Evolutionary conservation across 1,140 invertebrate species (phyloP), one percentile per base, ranked within the genome.

Genomic region (Pomacea maculata): DNA sequence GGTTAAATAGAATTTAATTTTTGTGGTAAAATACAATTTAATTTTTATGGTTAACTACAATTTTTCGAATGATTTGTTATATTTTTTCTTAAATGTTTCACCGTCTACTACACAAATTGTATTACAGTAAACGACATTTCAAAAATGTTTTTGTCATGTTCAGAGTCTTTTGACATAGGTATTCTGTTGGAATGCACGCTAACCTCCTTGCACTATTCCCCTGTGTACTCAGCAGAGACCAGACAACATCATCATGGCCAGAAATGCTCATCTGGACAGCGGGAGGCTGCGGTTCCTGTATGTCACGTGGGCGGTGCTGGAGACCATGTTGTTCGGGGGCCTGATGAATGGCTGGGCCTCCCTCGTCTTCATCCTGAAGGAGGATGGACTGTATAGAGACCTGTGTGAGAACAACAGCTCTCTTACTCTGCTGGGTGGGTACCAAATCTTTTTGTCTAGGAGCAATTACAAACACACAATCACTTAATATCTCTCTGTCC

Each of bases 261-360:
- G 9, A 29, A 77, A 19, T 7, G 34, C n/a, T 9, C 34, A 17
- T 25, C 8, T 71, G 25, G 61, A 21, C 14, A 14, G 67, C 7
- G 68, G 54, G 19, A 68, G 64, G 19, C 75, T 65, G 21, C 81
- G 83, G 10, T 52, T 75, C 25, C 71, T 84, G 55, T 80, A 80
- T 61, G 80, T 80, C 14, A 57, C 55, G 0, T 85, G 84, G 84
- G 82, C 80, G 11, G 71, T 83, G 12, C 34, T 85, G 57, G 84
- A 85, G 78, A 79, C 75, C 15, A 64, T 82, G 21, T 34, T 73
- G 17, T 85, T 85, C 55, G 84, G 82, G 3, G 84, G 84, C 15
- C 19, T 85, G 11, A 77, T 83, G 14, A 83, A 82, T 77, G 84
- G 84, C 14, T 85, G 84, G 84, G 75, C 68, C 14, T 83, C 84